Conservation (phyloP, 2,113 vertebrate species). For the Pygoscelis adeliae region DNA sequence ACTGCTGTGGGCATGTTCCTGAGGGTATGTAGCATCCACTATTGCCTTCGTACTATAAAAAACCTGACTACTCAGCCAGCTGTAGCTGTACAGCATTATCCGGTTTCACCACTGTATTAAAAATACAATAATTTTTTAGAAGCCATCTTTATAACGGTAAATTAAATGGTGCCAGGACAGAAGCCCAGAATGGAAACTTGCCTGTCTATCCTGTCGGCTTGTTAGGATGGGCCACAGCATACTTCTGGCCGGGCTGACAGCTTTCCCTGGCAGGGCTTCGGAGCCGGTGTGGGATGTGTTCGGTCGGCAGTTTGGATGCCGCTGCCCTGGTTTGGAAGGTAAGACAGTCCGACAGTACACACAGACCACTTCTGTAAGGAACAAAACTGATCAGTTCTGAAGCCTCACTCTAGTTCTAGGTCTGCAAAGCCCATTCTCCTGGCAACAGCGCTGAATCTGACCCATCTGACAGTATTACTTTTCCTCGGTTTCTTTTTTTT, state of each 20-base stretch:
- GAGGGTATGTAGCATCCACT: neutral
- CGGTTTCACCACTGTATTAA: neutral
- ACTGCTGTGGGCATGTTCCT: neutral
- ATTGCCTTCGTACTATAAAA: neutral
- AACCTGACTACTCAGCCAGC: neutral
- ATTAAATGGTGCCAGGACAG: neutral
- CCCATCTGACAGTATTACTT: neutral
- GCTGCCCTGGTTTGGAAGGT: neutral
- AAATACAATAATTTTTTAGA: neutral
- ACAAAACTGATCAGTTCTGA: neutral
- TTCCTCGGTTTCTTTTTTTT: neutral
- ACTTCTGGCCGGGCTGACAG: neutral
- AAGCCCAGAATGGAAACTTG: neutral
- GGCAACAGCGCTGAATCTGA: neutral
- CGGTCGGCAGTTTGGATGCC: fast-evolving
- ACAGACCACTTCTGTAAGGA: neutral
- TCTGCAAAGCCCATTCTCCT: neutral
- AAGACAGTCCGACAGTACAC: neutral
- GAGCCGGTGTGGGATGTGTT: fast-evolving
- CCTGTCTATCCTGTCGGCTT: neutral
- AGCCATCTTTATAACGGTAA: neutral
- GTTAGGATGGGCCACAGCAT: neutral
- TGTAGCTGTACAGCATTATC: neutral
- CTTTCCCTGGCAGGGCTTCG: neutral
- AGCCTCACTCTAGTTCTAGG: neutral